Evolutionary conservation across 2,113 vertebrate species (phyloP), one percentile per base, ranked within the genome.

Genomic region (Malurus melanocephalus): DNA sequence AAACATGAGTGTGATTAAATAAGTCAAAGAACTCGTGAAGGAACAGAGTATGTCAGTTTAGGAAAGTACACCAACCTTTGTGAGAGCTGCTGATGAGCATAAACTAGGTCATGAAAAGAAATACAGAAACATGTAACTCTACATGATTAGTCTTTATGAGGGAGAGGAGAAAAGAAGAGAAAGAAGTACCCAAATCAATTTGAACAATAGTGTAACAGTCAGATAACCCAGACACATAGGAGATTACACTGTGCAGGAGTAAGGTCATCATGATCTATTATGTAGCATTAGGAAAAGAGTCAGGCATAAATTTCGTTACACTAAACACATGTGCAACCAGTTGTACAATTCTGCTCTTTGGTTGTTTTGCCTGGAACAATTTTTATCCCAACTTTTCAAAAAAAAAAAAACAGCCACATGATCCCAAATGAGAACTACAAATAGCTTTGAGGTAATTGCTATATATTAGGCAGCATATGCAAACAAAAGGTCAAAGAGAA

Each of bases 401-500:
- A 78, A 20, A 61, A 61, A 78, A 48, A 48, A 77, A 65, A 52
- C 56, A 77, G 40, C 38, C 68, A 77, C 56, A 77, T 0, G 3
- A 77, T 87, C 72, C 64, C n/a, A 55, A 77, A 93, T 71, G 52
- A 59, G 32, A 46, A 52, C 59, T 85, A 82, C 72, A 91, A 89
- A 88, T 52, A 62, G 51, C 72, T 91, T 73, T 66, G 48, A 88
- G 68, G 61, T 77, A 93, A 94, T 88, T 77, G 35, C 73, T 80
- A 59, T 71, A 42, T 85, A 77, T 85, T 91, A 91, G 55, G n/a
- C 60, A 76, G 20, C 40, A 53, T 28, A 85, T 42, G 42, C 81
- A 94, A 89, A 90, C 78, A 93, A 80, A 84, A 88, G 76, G 90
- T 93, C 79, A 88, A 86, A 83, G 52, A 86, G 68, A 93, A 88